Evolutionary conservation across 2,888 invertebrate species (phyloP).

Genomic region (Platycheirus albimanus): DNA sequence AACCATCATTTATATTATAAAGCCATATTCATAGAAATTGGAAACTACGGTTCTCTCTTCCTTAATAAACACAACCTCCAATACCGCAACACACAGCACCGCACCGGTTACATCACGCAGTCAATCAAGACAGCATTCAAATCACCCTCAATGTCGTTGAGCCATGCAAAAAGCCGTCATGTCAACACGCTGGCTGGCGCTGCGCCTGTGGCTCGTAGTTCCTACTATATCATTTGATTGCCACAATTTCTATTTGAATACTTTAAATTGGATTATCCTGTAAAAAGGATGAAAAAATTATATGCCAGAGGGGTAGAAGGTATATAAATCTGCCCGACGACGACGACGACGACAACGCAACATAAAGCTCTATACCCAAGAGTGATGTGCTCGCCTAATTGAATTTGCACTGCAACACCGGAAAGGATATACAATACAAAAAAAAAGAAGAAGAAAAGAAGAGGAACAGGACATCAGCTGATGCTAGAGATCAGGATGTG

Average conservation of each 20-base stretch:
- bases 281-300: constrained; percentile 75
- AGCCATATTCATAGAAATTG: constrained; percentile 60
- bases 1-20: constrained; percentile 67
- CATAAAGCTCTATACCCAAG: constrained; percentile 34
- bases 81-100: too few species aligned
- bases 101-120: constrained; percentile 37
- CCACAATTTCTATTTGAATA: constrained; percentile 82
- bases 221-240: constrained; percentile 73
- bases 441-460: constrained; percentile 1
- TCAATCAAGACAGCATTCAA: constrained; percentile 69
- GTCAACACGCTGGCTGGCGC: constrained; percentile 56
- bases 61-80: too few species aligned
- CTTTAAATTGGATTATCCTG: constrained; percentile 82
- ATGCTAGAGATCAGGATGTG: constrained; percentile 71
- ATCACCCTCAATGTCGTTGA: constrained; percentile 51
- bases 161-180: constrained; percentile 32
- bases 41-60: constrained; percentile 47
- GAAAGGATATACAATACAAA: constrained; percentile 5
- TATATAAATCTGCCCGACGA: background rate
- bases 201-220: constrained; percentile 23
- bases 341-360: too few species aligned
- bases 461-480: constrained; percentile 64
- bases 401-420: constrained; percentile 58
- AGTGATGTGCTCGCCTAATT: constrained; percentile 62
- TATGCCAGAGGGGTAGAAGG: constrained; percentile 27